phyloP scores from a whole-genome alignment of 2,797 vertebrate genomes.

The Perodicticus potto region DNA sequence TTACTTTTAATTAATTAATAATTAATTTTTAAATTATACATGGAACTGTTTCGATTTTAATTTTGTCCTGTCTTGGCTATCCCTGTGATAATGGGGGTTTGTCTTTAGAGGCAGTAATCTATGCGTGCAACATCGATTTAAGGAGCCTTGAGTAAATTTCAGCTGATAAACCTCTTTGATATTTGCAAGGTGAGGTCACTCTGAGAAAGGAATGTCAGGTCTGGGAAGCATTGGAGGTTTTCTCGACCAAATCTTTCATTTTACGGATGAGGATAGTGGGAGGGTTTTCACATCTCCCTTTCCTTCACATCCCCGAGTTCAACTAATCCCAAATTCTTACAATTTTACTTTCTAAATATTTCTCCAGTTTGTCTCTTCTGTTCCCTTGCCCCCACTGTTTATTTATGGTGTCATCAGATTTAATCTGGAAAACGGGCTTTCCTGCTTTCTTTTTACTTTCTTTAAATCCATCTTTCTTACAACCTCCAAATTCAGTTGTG shows the following conservation, averaged over 20 bases:
- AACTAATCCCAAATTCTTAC: not conserved
- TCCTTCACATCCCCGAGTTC: not conserved
- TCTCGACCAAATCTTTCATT: not conserved
- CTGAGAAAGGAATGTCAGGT: not conserved
- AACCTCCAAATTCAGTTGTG: slow-evolving; percentile 17
- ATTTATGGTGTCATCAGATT: not conserved
- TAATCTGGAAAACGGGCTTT: slow-evolving; percentile 24
- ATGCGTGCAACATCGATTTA: not conserved
- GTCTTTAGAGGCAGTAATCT: not conserved
- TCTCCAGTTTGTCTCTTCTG: not conserved
- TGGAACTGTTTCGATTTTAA: not conserved
- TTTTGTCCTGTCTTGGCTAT: not conserved
- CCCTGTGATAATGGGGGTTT: not conserved
- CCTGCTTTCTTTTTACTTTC: not conserved
- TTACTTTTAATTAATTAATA: slow-evolving; percentile 16
- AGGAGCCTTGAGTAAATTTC: slow-evolving; percentile 56
- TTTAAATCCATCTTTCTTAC: not conserved
- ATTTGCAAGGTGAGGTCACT: slow-evolving; percentile 47
- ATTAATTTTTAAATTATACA: slow-evolving; percentile 8
- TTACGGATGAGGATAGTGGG: not conserved
- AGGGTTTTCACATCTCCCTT: not conserved
- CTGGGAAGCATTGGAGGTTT: not conserved
- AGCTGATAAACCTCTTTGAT: slow-evolving; percentile 39
- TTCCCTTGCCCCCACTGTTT: not conserved
- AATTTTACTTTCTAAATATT: slow-evolving; percentile 26